Base-by-base conservation (phyloP, 2,113 vertebrate species). In the Pan paniscus region DNA sequence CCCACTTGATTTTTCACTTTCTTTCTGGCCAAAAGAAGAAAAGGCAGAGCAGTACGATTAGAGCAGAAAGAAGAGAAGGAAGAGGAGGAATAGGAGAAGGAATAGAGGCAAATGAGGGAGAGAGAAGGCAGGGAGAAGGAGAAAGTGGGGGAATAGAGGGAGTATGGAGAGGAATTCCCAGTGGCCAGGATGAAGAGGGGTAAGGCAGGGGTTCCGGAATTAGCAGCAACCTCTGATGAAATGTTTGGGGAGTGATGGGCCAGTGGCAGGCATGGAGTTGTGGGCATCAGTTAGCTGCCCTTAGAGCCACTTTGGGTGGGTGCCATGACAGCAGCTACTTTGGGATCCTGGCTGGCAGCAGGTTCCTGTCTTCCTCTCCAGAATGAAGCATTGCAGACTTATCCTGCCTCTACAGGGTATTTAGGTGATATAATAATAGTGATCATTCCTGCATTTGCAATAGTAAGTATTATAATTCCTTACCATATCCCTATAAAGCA, bases 121-220 rank as follows among this genome's bases (percentile, higher is more conserved):
- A 30, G 25, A 8, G 2, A 7, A 3, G 20, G 8, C 2, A 30
- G 13, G 35, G 14, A n/a, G 22, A 10, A n/a, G 52, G 1, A 70
- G 27, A 3, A 30, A 32, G 11, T 40, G 27, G 38, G 90, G 40
- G 73, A 8, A 6, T 9, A 43, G 68, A 20, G 11, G 16, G 70
- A 43, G 64, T 3, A 46, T 7, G 8, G 25, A 9, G 38, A 67
- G 61, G 30, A 57, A 52, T 8, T 22, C 8, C 18, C 35, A 23
- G 10, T n/a, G 61, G 2, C 8, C 8, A 57, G 14, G 40, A 18
- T 35, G 5, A 6, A 55, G 67, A 32, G 14, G 22, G 14, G 10
- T 4, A 14, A 50, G 48, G 23, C 16, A 46, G 57, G n/a, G 12
- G 1, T 46, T 68, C 64, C 76, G 48, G 25, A 70, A 61, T 27